Base-by-base conservation (phyloP, 2,888 invertebrate genomes). In the Oscheius sp. region DNA sequence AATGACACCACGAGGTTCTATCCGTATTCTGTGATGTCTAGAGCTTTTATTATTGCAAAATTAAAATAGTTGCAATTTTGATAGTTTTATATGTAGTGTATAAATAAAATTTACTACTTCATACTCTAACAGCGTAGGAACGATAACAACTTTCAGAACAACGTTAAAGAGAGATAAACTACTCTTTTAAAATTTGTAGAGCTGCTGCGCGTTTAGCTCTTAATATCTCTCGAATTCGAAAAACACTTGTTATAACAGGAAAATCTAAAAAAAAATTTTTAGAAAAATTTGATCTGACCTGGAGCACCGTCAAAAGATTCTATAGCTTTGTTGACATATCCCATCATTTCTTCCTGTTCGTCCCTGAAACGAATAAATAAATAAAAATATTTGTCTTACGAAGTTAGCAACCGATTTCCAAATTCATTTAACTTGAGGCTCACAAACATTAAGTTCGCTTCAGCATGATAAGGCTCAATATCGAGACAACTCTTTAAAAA, bases 381-480 rank as follows among this genome's bases (percentile, higher is more conserved):
- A 17, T 41, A 41, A 41, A 41, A 41, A 14, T 41, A 6, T 20
- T 8, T 41, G 20, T 20, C 12, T 41, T 41, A 17, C 41, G 4
- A 41, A 20, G 12, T 36, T 41, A 12, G n/a, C n/a, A 56, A 32
- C 20, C 33, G 47, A 30, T 17, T 50, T n/a, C 54, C 62, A 22
- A 59, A 14, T 36, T 66, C 56, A 20, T 70, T 67, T 17, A 70
- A 14, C 22, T 20, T 17, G 5, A 70, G 54, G 38, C 64, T 64
- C 30, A 45, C 59, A 20, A 28, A 61, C 70, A 70, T 70, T 32
- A 70, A 38, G 24, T 70, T 70, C 14, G 66, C 70, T 49, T 70
- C 70, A 26, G 66, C 61, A 30, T 70, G 70, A 28, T 67, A 44
- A 4, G 70, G 70, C 54, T 70, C 70, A 14, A 70, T 22, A 9